A percentile compares a stretch with the other conserved stretches of the same genome.
These are phyloP conservation scores for Priapulus caudatus DNA, from an alignment of 2,888 invertebrate genomes.

Conservation along the genomic window DNA sequence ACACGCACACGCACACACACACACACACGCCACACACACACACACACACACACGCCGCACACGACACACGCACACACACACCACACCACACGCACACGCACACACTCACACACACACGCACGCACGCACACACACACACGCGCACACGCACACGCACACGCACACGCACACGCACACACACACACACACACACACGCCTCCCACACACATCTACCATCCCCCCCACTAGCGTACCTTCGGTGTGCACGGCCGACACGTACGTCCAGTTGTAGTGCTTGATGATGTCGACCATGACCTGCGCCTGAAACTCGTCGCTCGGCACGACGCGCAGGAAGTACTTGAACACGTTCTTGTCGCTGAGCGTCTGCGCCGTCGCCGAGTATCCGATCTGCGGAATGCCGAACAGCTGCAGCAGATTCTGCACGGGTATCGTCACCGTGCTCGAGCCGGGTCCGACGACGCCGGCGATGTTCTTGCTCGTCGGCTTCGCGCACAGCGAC, in stretches of 20 bases:
- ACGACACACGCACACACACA: too few relatives aligned
- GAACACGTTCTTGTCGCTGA: slow-evolving; percentile 60
- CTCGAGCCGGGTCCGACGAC: slow-evolving; percentile 63
- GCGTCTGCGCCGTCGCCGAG: slow-evolving; percentile 60
- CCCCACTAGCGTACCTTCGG: slow-evolving; percentile 50
- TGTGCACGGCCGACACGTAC: slow-evolving; percentile 61
- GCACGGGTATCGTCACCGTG: slow-evolving; percentile 56
- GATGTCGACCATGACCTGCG: slow-evolving; percentile 56
- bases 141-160: not conserved
- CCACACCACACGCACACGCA: too few relatives aligned
- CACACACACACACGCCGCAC: too few relatives aligned
- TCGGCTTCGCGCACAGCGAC: not conserved
- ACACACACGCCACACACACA: too few relatives aligned
- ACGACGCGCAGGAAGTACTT: slow-evolving; percentile 65
- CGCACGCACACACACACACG: slow-evolving; percentile 10
- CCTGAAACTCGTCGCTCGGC: slow-evolving; percentile 63
- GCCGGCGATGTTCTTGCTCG: slow-evolving; percentile 45
- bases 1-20: too few relatives aligned
- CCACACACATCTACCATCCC: not conserved
- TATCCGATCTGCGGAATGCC: slow-evolving; percentile 57
- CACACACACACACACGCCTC: not conserved
- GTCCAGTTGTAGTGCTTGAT: slow-evolving; percentile 60
- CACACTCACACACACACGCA: too few relatives aligned
- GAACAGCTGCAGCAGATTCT: slow-evolving; percentile 60
- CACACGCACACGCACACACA: not conserved